Base-by-base conservation (phyloP, 2,113 vertebrate genomes). In the Engraulis encrasicolus region DNA sequence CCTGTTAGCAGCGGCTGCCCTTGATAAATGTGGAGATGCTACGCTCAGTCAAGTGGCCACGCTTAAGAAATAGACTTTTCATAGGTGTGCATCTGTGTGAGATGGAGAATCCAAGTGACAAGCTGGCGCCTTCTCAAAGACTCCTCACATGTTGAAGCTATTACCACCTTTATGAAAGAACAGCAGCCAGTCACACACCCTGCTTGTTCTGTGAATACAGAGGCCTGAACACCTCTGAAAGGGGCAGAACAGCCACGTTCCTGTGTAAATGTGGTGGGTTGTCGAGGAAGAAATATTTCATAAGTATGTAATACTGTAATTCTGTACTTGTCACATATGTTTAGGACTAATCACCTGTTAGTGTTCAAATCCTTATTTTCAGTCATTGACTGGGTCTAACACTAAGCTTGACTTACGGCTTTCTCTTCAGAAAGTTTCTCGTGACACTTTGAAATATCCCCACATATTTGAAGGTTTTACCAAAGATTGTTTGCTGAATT, bases 21-120 rank as follows among this genome's bases (percentile, higher is more conserved):
- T 54, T 40, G 86, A 85, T 80, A 84, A 48, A 50, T 48, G 11
- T 9, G 20, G 81, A 84, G 50, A 58, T 83, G 66, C 66, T 34
- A 15, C 66, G 27, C 66, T 34, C 66, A 31, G 61, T 36, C 66
- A 74, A 74, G 66, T 74, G 66, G 27, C 31, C 58, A 61, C n/a
- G 31, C 31, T 74, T 34, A 31, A 74, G 23, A 74, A 74, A 74
- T 36, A 31, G 27, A 15, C 31, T 74, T 74, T 74, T 34, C 17
- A n/a, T 74, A 12, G 66, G 27, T 71, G 61, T n/a, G n/a, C n/a
- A n/a, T n/a, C n/a, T n/a, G n/a, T 71, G 66, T 15, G 66, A 74
- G 66, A 74, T 23, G 19, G 54, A 58, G 9, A 58, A 58, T 74
- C 27, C 31, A 34, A 34, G 66, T 74, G 66, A 74, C 66, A 74